These are phyloP conservation scores for Eupristina koningsbergeri DNA, from an alignment of 1,140 invertebrate genomes.

Conservation along the genomic window DNA sequence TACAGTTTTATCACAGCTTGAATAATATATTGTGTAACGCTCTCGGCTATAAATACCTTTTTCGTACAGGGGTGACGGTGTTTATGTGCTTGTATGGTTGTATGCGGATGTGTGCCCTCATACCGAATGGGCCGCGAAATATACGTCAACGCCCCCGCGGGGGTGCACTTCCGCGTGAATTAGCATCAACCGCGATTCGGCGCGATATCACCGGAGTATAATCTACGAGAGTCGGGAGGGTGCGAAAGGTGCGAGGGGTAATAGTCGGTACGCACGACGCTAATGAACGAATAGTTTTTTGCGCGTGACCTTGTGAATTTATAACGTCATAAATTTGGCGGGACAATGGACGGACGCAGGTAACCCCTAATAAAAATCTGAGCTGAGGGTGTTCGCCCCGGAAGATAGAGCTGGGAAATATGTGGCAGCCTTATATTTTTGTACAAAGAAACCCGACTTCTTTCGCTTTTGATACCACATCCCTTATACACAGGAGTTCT, in stretches of 20 bases:
- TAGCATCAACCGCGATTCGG: background rate
- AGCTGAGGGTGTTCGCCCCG: background rate
- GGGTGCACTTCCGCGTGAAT: background rate
- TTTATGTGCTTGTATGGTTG: too few relatives aligned
- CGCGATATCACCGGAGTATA: background rate
- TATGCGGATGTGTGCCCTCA: background rate
- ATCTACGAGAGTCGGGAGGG: background rate
- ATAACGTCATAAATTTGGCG: conserved; percentile 58
- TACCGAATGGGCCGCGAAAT: background rate
- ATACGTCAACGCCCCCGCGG: background rate
- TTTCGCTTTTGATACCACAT: background rate
- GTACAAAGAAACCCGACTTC: background rate
- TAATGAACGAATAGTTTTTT: conserved; percentile 62
- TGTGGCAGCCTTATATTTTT: conserved; percentile 20
- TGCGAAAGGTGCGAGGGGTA: background rate
- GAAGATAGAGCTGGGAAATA: conserved; percentile 37
- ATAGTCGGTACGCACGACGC: conserved; percentile 28
- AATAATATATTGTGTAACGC: background rate
- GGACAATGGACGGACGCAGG: conserved; percentile 47
- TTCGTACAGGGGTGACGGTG: too few relatives aligned
- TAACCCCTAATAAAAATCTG: conserved; percentile 55
- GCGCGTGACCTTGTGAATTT: conserved; percentile 54
- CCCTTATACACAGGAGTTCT: background rate
- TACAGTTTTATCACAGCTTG: background rate
- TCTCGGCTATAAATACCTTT: background rate